Evolutionary conservation across 1,140 invertebrate genomes (phyloP).

Genomic region (Gryllus bimaculatus): DNA sequence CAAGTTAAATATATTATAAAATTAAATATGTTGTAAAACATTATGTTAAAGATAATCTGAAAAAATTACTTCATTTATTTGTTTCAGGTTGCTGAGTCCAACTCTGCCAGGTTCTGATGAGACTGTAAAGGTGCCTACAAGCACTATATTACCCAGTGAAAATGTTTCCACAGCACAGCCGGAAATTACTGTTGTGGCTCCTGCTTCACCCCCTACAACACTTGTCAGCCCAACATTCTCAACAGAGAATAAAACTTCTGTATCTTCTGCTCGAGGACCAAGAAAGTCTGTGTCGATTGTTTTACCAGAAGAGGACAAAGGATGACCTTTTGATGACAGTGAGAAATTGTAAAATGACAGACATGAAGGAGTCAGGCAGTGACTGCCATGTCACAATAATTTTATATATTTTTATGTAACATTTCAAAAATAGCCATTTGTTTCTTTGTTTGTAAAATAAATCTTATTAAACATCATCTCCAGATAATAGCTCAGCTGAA

Average conservation of each 20-base stretch:
- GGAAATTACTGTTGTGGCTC: conserved; percentile 16
- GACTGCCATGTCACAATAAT: background rate
- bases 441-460: background rate
- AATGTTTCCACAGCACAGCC: background rate
- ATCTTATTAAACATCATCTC: background rate
- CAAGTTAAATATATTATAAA: background rate
- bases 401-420: conserved; percentile 6
- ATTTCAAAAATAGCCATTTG: background rate
- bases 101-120: conserved; percentile 11
- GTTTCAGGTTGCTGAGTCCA: conserved; percentile 11
- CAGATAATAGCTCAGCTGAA: background rate
- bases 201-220: background rate
- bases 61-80: background rate
- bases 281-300: conserved; percentile 21
- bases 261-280: conserved; percentile 11
- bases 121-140: background rate
- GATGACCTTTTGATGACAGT: conserved; percentile 14
- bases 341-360: background rate
- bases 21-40: background rate
- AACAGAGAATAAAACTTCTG: background rate
- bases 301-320: conserved; percentile 18
- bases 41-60: background rate
- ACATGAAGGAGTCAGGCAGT: background rate
- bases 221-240: background rate
- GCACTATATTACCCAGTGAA: background rate